These are phyloP conservation scores for Xenentodon cancila DNA, from an alignment of 2,797 vertebrate species.

Conservation along the genomic window DNA sequence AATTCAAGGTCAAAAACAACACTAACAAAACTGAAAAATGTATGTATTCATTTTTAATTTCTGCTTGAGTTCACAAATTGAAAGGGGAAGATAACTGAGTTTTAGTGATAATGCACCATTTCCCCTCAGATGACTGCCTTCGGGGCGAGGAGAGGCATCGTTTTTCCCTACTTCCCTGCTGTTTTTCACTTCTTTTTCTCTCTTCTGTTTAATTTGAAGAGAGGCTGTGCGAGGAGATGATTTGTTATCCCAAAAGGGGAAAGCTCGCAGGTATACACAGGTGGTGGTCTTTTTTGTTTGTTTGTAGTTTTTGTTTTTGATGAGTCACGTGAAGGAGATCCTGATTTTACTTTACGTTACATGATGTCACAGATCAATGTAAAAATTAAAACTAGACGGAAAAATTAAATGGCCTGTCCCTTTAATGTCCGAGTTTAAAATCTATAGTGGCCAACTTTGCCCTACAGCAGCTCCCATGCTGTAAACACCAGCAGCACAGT, in stretches of 20 bases:
- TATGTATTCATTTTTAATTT: constrained; percentile 24
- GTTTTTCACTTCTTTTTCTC: not conserved
- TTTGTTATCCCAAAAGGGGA: not conserved
- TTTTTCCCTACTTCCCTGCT: not conserved
- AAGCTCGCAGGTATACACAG: no score
- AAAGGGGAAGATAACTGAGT: constrained; percentile 4
- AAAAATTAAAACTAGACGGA: no score
- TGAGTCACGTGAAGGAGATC: no score
- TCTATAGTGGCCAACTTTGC: no score
- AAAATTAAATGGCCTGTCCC: no score
- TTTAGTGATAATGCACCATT: not conserved
- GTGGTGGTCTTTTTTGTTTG: no score
- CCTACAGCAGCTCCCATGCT: no score
- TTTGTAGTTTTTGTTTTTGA: no score
- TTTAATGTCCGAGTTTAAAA: no score
- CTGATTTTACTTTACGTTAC: no score
- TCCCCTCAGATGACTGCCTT: not conserved
- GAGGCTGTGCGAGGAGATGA: not conserved
- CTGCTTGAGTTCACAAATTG: constrained; percentile 3
- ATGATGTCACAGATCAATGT: no score
- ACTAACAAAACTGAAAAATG: constrained; percentile 18
- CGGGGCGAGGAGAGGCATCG: not conserved
- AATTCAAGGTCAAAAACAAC: constrained; percentile 15
- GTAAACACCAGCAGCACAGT: no score
- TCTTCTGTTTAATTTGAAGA: not conserved